A percentile compares a stretch with the other conserved stretches of the same genome.
Evolutionary conservation across 2,888 invertebrate genomes (phyloP).

Genomic region (Amphipyra tragopoginis): DNA sequence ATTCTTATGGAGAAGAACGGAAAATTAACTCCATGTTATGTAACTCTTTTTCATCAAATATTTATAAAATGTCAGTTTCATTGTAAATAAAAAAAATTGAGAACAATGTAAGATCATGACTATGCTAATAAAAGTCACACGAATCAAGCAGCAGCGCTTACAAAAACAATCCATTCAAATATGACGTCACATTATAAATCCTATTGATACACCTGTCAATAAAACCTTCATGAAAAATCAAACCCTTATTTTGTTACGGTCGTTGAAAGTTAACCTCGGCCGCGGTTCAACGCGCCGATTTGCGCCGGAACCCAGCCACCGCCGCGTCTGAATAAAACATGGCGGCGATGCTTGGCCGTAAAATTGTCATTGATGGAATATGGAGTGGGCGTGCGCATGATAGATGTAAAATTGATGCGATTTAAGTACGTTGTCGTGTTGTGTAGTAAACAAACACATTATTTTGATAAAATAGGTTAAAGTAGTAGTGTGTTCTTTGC

Average conservation of each 20-base stretch:
- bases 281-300: conserved; percentile 21
- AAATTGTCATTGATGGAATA: conserved; percentile 48
- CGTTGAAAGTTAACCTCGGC: conserved; percentile 17
- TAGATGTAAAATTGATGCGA: conserved; percentile 47
- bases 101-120: too few relatives aligned
- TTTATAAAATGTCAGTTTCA: too few relatives aligned
- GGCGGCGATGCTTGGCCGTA: conserved; percentile 28
- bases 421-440: conserved; percentile 10
- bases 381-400: conserved; percentile 41
- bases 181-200: conserved; percentile 7
- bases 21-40: too few relatives aligned
- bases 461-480: background rate
- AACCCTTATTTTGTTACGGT: conserved; percentile 26
- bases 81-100: too few relatives aligned
- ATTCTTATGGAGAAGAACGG: too few relatives aligned
- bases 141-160: too few relatives aligned
- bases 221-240: conserved; percentile 11
- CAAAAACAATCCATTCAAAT: too few relatives aligned
- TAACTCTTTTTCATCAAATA: too few relatives aligned
- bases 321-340: conserved; percentile 57
- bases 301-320: conserved; percentile 22
- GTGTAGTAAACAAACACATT: background rate
- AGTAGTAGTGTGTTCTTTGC: background rate
- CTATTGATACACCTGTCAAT: too few relatives aligned
- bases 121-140: too few relatives aligned